phyloP scores from a whole-genome alignment of 2,797 vertebrate species.

The Brotogeris chrysoptera region DNA sequence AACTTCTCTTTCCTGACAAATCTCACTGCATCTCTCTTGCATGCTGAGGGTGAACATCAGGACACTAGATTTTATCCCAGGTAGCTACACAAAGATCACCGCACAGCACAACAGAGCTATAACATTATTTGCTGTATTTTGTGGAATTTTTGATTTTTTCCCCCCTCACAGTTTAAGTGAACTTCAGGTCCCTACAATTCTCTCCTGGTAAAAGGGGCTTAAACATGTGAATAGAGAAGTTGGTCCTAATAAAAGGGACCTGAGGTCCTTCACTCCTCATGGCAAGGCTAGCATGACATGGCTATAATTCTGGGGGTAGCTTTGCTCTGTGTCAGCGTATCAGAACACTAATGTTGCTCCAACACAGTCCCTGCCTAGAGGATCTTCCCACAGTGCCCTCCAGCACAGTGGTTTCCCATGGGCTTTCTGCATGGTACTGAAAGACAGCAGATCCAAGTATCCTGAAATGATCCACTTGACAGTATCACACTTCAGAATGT shows the following conservation, averaged over 20 bases:
- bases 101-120: neutral
- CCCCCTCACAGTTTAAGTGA: neutral
- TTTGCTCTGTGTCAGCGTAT: neutral
- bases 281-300: neutral
- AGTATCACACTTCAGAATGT: neutral
- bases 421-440: neutral
- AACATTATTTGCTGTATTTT: neutral
- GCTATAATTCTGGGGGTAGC: neutral
- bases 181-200: neutral
- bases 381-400: neutral
- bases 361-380: too few relatives aligned
- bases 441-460: neutral
- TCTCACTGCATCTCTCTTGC: neutral
- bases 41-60: neutral
- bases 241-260: neutral
- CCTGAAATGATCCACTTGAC: neutral
- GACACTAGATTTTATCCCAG: neutral
- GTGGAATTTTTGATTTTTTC: neutral
- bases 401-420: neutral
- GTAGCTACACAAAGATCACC: neutral
- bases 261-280: neutral
- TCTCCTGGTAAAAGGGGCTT: neutral
- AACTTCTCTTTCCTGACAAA: neutral
- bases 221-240: neutral
- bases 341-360: neutral